phyloP scores from a whole-genome alignment of 2,888 invertebrate species.

The Drosophila kokeensis region DNA sequence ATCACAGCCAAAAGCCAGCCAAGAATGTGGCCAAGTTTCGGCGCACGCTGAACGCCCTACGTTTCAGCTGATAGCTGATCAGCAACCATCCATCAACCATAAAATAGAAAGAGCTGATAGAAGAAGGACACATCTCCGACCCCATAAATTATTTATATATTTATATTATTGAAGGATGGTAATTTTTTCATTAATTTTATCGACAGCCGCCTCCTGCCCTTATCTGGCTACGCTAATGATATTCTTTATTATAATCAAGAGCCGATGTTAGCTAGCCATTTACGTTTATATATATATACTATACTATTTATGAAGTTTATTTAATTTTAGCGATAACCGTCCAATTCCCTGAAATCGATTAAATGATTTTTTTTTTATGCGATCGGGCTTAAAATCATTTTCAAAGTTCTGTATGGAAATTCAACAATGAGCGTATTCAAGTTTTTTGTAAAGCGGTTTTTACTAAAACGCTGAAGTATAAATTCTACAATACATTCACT shows the following conservation, averaged over 20 bases:
- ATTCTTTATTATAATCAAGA: background rate
- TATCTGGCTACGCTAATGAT: background rate
- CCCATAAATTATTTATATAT: background rate
- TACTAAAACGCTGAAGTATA: background rate
- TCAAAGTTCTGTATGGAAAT: background rate
- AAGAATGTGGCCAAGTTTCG: background rate
- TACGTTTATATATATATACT: background rate
- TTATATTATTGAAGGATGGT: background rate
- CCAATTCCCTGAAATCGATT: background rate
- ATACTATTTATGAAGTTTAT: background rate
- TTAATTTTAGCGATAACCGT: background rate
- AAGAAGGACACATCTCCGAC: background rate
- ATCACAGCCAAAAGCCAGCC: slow-evolving; percentile 41
- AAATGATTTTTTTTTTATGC: background rate
- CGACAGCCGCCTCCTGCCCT: background rate
- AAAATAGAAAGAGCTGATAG: background rate
- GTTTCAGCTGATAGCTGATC: background rate
- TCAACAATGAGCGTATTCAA: background rate
- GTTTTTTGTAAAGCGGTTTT: background rate
- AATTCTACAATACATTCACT: background rate
- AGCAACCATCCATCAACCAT: background rate
- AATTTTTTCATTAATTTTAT: background rate
- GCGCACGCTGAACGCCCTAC: slow-evolving; percentile 24
- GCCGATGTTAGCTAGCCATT: background rate
- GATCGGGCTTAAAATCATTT: background rate